A percentile compares a stretch with the other conserved stretches of the same genome.
Evolutionary conservation across 2,797 vertebrate species (phyloP).

Genomic region (Kryptopterus vitreolus): DNA sequence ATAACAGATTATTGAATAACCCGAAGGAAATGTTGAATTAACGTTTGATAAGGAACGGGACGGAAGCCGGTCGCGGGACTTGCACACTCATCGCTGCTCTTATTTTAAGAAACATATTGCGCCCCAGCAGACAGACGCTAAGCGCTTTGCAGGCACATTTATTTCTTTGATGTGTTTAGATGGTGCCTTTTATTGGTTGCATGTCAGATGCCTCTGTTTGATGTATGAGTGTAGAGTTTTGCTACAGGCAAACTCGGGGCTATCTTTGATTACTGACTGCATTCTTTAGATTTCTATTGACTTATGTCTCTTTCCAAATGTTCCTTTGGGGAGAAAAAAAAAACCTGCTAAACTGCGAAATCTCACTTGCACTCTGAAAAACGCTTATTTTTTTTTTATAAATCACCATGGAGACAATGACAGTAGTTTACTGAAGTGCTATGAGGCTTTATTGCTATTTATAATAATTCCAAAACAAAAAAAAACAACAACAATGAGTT

Average conservation of each 20-base stretch:
- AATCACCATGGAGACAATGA: slow-evolving; percentile 8
- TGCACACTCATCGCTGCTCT: neutral
- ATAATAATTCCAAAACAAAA: neutral
- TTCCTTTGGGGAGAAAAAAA: slow-evolving; percentile 8
- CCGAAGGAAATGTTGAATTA: slow-evolving; percentile 23
- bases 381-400: neutral
- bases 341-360: slow-evolving; percentile 5
- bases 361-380: neutral
- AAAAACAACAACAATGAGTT: neutral
- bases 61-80: neutral
- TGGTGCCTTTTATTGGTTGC: slow-evolving; percentile 43
- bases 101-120: slow-evolving; percentile 32
- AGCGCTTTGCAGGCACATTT: slow-evolving; percentile 48
- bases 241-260: slow-evolving; percentile 43
- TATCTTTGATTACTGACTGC: slow-evolving; percentile 45
- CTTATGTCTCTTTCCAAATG: slow-evolving; percentile 36
- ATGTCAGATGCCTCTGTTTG: slow-evolving; percentile 45
- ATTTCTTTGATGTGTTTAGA: slow-evolving; percentile 53
- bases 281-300: slow-evolving; percentile 50
- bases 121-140: slow-evolving; percentile 28
- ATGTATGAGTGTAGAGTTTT: slow-evolving; percentile 43
- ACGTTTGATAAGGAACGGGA: slow-evolving; percentile 29
- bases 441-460: neutral
- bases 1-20: slow-evolving; percentile 25
- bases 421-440: neutral